Percentiles rank a stretch among this genome's conserved stretches.
Evolutionary conservation across 2,888 invertebrate species (phyloP).

Genomic region (Drosophila maculinotata): DNA sequence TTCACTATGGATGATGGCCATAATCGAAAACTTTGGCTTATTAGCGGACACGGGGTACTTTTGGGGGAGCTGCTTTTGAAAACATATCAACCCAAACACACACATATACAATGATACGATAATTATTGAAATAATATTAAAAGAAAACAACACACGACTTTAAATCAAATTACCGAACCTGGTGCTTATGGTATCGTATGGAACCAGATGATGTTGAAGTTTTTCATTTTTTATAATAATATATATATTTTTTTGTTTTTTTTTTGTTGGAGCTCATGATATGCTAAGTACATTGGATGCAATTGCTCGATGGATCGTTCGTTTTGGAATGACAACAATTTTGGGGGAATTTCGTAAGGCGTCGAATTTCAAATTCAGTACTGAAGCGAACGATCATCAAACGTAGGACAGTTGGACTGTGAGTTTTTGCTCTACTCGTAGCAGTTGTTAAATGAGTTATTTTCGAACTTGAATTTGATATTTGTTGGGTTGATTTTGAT

Average conservation of each 20-base stretch:
- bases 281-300: conserved; percentile 60
- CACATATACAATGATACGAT: conserved; percentile 43
- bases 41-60: conserved; percentile 37
- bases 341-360: conserved; percentile 51
- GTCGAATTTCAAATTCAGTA: conserved; percentile 52
- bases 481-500: conserved; percentile 47
- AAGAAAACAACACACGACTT: conserved; percentile 60
- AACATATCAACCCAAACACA: conserved; percentile 36
- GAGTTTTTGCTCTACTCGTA: conserved; percentile 56
- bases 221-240: conserved; percentile 23
- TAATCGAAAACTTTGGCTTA: conserved; percentile 23
- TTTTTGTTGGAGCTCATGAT: conserved; percentile 63
- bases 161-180: conserved; percentile 72
- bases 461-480: conserved; percentile 22
- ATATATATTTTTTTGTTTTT: conserved; percentile 25
- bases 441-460: conserved; percentile 48
- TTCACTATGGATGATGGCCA: conserved; percentile 18
- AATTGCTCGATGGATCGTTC: conserved; percentile 60
- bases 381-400: conserved; percentile 70
- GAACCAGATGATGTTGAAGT: conserved; percentile 74
- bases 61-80: conserved; percentile 8
- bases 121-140: conserved; percentile 23
- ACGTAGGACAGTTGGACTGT: conserved; percentile 66
- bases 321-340: conserved; percentile 37
- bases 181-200: conserved; percentile 65